Percentiles rank a stretch among this genome's conserved stretches.
phyloP scores from a whole-genome alignment of 2,113 vertebrate genomes.

The Nicator chloris region DNA sequence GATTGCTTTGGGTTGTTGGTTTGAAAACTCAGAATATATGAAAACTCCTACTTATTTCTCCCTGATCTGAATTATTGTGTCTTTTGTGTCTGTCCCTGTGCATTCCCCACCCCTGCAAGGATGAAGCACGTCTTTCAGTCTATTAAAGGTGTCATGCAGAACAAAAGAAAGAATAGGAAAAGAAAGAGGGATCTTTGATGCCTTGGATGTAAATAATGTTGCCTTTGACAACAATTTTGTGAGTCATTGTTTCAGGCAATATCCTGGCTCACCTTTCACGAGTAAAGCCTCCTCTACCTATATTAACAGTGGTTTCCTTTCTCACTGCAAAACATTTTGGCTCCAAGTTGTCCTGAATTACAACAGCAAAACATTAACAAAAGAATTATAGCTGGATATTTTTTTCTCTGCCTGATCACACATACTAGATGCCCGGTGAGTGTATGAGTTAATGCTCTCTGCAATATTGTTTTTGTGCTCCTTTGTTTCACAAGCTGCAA shows the following conservation, averaged over 20 bases:
- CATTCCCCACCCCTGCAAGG: neutral
- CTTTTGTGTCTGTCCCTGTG: neutral
- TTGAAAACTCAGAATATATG: neutral
- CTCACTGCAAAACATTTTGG: neutral
- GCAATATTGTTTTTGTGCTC: neutral
- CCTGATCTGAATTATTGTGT: neutral
- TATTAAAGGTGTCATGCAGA: neutral
- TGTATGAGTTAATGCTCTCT: neutral
- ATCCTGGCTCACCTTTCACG: neutral
- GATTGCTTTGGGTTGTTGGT: neutral
- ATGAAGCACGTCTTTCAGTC: neutral
- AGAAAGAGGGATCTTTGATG: neutral
- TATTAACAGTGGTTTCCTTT: neutral
- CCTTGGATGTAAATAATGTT: neutral
- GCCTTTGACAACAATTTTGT: neutral
- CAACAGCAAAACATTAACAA: neutral
- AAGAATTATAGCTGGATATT: neutral
- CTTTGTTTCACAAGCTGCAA: neutral
- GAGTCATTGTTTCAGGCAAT: neutral
- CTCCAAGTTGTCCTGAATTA: neutral
- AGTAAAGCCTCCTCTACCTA: neutral
- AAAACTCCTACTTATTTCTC: neutral
- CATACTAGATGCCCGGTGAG: neutral
- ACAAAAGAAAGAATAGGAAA: neutral
- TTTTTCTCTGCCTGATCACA: neutral